Percentiles rank a stretch among this genome's conserved stretches.
These are phyloP conservation scores for Lepidothrix coronata DNA, from an alignment of 2,113 vertebrate genomes.

Conservation along the genomic window DNA sequence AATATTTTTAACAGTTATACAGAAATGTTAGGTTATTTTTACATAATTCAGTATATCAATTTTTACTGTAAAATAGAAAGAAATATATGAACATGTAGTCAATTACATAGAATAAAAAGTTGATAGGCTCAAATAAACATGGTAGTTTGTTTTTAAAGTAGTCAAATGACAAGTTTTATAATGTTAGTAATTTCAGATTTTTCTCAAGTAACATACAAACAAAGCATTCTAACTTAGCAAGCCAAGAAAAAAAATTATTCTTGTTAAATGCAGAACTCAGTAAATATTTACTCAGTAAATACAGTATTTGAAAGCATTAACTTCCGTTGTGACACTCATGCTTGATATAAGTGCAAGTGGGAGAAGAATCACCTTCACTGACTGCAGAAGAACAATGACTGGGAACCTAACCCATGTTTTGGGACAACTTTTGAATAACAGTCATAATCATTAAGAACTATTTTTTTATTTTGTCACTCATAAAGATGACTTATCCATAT, in stretches of 20 bases:
- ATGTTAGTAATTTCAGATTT: background rate
- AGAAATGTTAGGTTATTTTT: background rate
- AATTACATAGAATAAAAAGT: background rate
- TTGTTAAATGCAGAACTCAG: background rate
- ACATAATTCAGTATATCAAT: rapidly evolving
- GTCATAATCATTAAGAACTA: background rate
- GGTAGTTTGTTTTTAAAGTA: background rate
- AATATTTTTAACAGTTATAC: background rate
- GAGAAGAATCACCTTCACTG: background rate
- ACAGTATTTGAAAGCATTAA: background rate
- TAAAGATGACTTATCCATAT: background rate
- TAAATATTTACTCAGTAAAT: background rate
- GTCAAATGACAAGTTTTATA: background rate
- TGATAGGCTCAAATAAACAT: background rate
- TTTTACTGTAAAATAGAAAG: background rate
- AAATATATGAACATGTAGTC: background rate
- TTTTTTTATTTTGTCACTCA: background rate
- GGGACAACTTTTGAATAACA: background rate
- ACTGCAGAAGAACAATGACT: background rate
- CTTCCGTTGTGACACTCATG: background rate
- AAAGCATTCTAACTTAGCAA: background rate
- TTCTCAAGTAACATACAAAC: background rate
- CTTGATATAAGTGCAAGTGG: background rate
- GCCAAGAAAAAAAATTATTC: background rate
- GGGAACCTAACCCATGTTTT: background rate